Conservation (phyloP, 2,797 vertebrate species). For the Eospalax fontanierii region DNA sequence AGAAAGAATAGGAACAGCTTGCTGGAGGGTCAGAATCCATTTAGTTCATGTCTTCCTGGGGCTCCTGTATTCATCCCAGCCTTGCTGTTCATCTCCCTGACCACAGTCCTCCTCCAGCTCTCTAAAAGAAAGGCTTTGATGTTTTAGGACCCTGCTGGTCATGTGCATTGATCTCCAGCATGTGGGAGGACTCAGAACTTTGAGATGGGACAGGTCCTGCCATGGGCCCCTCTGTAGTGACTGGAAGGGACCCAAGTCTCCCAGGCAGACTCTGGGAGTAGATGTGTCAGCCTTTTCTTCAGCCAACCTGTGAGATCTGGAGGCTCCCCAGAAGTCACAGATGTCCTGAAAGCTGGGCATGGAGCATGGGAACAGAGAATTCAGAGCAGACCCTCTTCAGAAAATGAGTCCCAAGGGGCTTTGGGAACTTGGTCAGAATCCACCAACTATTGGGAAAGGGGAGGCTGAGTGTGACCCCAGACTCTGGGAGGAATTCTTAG, state of each 20-base stretch:
- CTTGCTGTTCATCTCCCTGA: background rate
- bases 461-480: background rate
- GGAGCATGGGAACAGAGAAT: background rate
- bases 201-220: background rate
- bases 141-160: background rate
- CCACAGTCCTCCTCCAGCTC: background rate
- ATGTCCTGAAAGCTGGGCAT: background rate
- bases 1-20: background rate
- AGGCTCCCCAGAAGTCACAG: fast-evolving
- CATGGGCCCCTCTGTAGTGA: background rate
- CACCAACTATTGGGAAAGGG: background rate
- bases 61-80: background rate
- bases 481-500: background rate
- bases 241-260: background rate
- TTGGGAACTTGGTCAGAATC: background rate
- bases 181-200: background rate
- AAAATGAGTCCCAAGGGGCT: background rate
- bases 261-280: background rate
- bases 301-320: background rate
- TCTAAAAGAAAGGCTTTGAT: background rate
- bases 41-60: background rate
- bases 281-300: too few species aligned
- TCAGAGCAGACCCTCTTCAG: background rate
- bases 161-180: background rate
- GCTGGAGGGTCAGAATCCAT: background rate